Base-by-base conservation (phyloP, 1,140 invertebrate genomes). In the Nebria ingens region DNA sequence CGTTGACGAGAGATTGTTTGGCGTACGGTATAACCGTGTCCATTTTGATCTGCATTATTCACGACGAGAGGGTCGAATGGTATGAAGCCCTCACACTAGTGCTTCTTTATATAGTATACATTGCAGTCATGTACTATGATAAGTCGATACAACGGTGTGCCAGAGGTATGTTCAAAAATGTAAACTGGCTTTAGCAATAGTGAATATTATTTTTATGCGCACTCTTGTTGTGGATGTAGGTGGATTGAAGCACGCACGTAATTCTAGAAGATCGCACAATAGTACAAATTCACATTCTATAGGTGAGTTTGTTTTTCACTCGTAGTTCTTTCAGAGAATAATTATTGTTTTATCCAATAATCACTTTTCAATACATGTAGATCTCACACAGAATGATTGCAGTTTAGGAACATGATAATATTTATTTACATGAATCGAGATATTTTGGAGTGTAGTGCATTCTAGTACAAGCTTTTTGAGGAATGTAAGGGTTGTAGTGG, bases 1-100 rank as follows among this genome's bases (percentile, higher is more conserved):
- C 93, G 6, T 75, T 96, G 59, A 89, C 90, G 40, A 78, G 93
- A 65, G 93, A 97, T 65, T 93, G 90, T 65, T 72, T 93, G 12
- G 89, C 90, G 6, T 97, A 96, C 66, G 85, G 87, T 1, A 79
- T 94, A 9, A 93, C 92, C 22, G 90, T 97, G 1, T 82, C 88
- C 19, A 87, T 93, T 59, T 79, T 96, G 23, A 91, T 94, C 59
- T 82, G 89, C 65, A 89, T 93, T 56, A 92, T 96, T 69, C 84
- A 87, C 59, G 91, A 96, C 71, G 89, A 91, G 66, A 76, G 85
- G 58, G 86, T 97, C 0, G 84, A 88, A 66, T 94, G 91, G 93
- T 92, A 90, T 65, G 91, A 93, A 70, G 87, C 89, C 1, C 73
- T 91, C 29, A 78, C 84, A 25, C 74, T 93, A 29, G 86, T 93